A percentile compares a stretch with the other conserved stretches of the same genome.
Evolutionary conservation across 2,113 vertebrate species (phyloP).

Genomic region (Taurulus bubalis): DNA sequence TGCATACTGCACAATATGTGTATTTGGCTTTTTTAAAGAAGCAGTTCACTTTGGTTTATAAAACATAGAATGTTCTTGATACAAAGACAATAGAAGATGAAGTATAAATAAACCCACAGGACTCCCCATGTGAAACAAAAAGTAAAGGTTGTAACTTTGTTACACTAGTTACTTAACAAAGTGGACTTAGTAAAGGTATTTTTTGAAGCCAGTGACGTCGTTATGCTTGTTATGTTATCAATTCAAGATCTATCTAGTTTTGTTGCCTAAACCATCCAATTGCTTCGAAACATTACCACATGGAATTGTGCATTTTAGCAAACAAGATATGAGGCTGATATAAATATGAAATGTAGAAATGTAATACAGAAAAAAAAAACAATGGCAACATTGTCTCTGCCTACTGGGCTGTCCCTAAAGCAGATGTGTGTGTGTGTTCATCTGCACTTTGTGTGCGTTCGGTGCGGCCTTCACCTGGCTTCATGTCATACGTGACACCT

Average conservation of each 20-base stretch:
- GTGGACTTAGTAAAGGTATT: too few relatives aligned
- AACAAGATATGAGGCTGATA: too few relatives aligned
- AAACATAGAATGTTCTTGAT: neutral
- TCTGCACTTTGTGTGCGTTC: neutral
- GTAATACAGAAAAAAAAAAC: too few relatives aligned
- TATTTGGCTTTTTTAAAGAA: neutral
- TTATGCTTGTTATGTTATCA: too few relatives aligned
- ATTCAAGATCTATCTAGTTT: neutral
- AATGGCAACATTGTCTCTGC: neutral
- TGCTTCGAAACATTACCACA: neutral
- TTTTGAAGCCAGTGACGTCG: too few relatives aligned
- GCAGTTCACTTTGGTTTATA: neutral
- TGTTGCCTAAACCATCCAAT: neutral
- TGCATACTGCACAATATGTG: too few relatives aligned
- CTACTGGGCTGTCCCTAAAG: neutral
- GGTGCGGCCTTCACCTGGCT: neutral
- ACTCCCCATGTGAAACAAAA: too few relatives aligned
- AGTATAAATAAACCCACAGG: too few relatives aligned
- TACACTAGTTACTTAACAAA: too few relatives aligned
- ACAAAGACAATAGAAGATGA: neutral
- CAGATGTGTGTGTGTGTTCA: neutral
- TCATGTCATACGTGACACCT: constrained; percentile 1
- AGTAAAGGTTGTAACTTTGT: too few relatives aligned
- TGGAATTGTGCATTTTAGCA: neutral
- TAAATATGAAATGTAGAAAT: too few relatives aligned